Conservation (phyloP, 1,140 invertebrate genomes). For the Drosophila subpulchrella region DNA sequence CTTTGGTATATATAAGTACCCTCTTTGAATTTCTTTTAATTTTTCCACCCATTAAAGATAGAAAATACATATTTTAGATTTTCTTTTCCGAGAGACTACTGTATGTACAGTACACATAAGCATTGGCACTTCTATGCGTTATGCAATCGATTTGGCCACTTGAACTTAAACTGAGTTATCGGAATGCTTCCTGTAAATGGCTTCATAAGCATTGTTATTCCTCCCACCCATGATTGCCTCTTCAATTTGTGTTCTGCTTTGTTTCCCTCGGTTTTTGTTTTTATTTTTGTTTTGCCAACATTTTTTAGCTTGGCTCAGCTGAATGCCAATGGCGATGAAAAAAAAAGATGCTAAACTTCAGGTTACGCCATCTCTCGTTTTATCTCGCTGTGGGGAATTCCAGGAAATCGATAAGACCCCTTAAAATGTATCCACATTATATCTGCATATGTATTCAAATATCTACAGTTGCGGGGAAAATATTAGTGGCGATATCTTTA, state of each 20-base stretch:
- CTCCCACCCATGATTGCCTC: slow-evolving; percentile 6
- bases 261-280: slow-evolving; percentile 7
- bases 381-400: slow-evolving; percentile 22
- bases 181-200: slow-evolving; percentile 29
- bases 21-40: no score
- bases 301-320: slow-evolving; percentile 40
- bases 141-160: slow-evolving; percentile 49
- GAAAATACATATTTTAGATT: no score
- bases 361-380: slow-evolving; percentile 15
- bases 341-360: slow-evolving; percentile 41
- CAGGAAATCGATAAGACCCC: slow-evolving; percentile 36
- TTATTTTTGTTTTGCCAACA: slow-evolving; percentile 24
- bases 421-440: slow-evolving; percentile 30
- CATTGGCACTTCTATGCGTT: slow-evolving; percentile 14
- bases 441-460: slow-evolving; percentile 14
- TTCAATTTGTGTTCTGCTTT: slow-evolving; percentile 15
- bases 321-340: slow-evolving; percentile 41
- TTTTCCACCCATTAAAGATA: no score
- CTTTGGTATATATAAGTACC: no score
- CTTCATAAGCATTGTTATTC: slow-evolving; percentile 22
- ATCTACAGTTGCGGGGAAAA: background rate
- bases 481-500: background rate
- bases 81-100: background rate
- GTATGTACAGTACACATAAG: slow-evolving; percentile 8
- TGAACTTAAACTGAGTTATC: slow-evolving; percentile 43